Base-by-base conservation (phyloP, 2,888 invertebrate species). In the Tuberolachnus salignus region DNA sequence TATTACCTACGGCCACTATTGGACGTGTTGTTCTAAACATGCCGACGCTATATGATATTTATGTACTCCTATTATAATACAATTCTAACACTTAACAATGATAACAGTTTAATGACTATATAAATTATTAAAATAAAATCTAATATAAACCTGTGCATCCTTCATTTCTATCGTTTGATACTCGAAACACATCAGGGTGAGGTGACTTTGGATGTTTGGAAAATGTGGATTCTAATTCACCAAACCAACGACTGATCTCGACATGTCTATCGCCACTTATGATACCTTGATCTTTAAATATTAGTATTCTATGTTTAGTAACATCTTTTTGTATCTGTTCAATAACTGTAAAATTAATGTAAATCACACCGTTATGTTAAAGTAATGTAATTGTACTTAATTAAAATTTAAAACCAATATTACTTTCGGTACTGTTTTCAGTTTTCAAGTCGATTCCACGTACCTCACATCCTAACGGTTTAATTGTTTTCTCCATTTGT, bases 241-340 rank as follows among this genome's bases (percentile, higher is more conserved):
- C 84, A 81, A 84, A 84, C 84, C 84, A 84, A 80, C 82, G 82
- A 72, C 84, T 84, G 14, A 84, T 84, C 59, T 84, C 34, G 34
- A 34, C 34, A 34, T 84, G 84, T 1, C 84, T 80, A 3, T 83
- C 80, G 3, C 83, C 84, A 71, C 82, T 82, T n/a, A 84, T 80
- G 13, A 83, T 61, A 16, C 34, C 34, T 82, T 84, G 84, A 72
- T 84, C 82, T 81, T 82, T 83, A 80, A 84, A 84, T 61, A 84
- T 81, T 57, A 84, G 61, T 9, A 84, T 53, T 59, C 83, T 80
- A 55, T 84, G 83, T 26, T 81, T 61, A 0, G 83, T 83, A 1
- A 84, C 84, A 82, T 84, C 83, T 66, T 83, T 80, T 66, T 82
- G 83, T 26, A 84, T 84, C 72, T 83, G 80, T 71, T 83, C 80